Base-by-base conservation (phyloP, 2,888 invertebrate species). In the Cheilosia pagana region DNA sequence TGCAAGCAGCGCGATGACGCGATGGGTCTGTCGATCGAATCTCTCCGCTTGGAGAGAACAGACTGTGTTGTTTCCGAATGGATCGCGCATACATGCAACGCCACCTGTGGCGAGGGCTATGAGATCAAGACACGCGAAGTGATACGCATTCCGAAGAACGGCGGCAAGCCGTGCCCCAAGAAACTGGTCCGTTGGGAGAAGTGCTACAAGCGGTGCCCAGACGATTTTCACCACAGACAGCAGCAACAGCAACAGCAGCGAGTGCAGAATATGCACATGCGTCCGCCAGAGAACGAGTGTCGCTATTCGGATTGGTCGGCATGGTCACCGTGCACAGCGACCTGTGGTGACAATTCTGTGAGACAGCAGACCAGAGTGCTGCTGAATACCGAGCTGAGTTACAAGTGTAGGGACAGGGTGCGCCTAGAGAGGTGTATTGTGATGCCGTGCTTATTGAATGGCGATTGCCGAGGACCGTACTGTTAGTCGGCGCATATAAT, bases 321-420 rank as follows among this genome's bases (percentile, higher is more conserved):
- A 8, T 95, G 95, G 95, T 94, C 94, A 3, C 93, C 94, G 0
- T 95, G 95, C 89, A 94, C 94, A 0, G 93, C 93, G 6, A 93
- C 93, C 1, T 96, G 95, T 88, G 95, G 95, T 0, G 89, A 92
- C 12, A 91, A 92, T 78, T 93, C 94, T 0, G 92, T 93, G 25
- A 92, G 93, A 43, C 93, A 93, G 86, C 91, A 94, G 59, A 93
- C 93, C 0, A 91, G 94, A 43, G 91, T 92, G 3, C 86, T 92
- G 3, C 85, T 91, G 16, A 92, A 91, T 70, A 88, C 90, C 0
- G 90, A 90, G 25, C 74, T 90, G 31, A 90, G 88, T 74, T 90
- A 88, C 81, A 91, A 90, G 81, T 92, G 92, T 87, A 89, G 89
- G 74, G 91, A 92, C 87, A 88, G 92, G 1, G 90, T 92, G 2